A percentile compares a stretch with the other conserved stretches of the same genome.
Conservation (phyloP, 2,113 vertebrate genomes). For the Osmerus mordax region DNA sequence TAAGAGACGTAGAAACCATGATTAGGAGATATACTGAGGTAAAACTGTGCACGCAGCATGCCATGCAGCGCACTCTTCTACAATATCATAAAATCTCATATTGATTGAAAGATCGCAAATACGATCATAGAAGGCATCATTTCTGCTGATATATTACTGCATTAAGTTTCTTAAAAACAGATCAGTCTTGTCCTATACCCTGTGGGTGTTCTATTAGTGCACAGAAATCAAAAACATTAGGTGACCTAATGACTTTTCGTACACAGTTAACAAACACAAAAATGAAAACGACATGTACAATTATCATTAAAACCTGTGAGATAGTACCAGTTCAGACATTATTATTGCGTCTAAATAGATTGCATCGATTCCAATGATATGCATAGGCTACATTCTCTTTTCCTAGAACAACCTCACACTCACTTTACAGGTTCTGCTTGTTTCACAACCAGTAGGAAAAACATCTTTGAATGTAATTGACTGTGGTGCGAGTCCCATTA, state of each 20-base stretch:
- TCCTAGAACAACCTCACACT: slow-evolving; percentile 20
- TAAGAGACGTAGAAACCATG: no score
- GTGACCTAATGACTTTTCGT: background rate
- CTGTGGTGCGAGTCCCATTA: slow-evolving; percentile 2
- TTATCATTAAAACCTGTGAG: slow-evolving; percentile 14
- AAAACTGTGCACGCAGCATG: no score
- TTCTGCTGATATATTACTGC: no score
- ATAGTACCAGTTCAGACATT: background rate
- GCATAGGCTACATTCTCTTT: slow-evolving; percentile 19
- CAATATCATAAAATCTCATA: no score
- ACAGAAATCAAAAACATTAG: background rate
- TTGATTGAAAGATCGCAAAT: no score
- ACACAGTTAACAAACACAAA: background rate
- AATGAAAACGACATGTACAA: background rate
- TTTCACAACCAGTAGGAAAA: slow-evolving; percentile 12
- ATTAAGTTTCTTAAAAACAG: no score
- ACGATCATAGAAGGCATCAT: no score
- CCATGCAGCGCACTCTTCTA: no score
- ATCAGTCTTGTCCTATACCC: background rate
- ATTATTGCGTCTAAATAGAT: background rate
- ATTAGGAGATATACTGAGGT: no score
- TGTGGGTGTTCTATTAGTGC: background rate
- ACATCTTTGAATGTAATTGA: background rate
- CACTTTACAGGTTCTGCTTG: background rate
- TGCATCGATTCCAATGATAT: slow-evolving; percentile 14